These are phyloP conservation scores for Ecliptopera silaceata DNA, from an alignment of 2,888 invertebrate genomes.

Conservation along the genomic window DNA sequence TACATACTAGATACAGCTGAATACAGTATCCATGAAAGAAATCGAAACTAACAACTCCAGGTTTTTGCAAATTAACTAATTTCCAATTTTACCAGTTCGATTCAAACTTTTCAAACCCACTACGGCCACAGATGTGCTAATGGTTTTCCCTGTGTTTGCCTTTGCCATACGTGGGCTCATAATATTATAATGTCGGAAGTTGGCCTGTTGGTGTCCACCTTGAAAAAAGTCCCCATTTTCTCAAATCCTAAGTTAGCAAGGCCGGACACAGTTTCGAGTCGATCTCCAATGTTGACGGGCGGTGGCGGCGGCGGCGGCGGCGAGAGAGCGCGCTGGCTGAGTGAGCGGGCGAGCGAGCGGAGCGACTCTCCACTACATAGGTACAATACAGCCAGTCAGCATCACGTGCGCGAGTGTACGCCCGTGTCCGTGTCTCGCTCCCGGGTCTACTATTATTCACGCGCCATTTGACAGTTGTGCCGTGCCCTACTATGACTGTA, in stretches of 20 bases:
- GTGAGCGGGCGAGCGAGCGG: conserved; percentile 8
- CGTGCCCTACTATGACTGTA: conserved; percentile 70
- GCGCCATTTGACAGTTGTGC: conserved; percentile 76
- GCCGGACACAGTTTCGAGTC: conserved; percentile 50
- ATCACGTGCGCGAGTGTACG: conserved; percentile 73
- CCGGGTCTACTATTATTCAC: conserved; percentile 62
- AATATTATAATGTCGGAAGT: too few relatives aligned
- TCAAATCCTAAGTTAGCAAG: conserved; percentile 60
- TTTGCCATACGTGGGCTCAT: too few relatives aligned
- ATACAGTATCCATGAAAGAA: too few relatives aligned
- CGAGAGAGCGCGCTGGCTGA: background rate
- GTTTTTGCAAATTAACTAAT: too few relatives aligned
- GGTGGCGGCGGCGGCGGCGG: conserved; percentile 7
- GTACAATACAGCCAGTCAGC: conserved; percentile 66
- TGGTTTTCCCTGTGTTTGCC: too few relatives aligned
- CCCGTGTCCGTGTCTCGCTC: conserved; percentile 60
- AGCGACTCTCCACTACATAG: conserved; percentile 65
- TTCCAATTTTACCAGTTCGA: too few relatives aligned
- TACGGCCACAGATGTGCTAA: too few relatives aligned
- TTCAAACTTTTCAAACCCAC: too few relatives aligned
- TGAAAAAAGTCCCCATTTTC: conserved; percentile 43
- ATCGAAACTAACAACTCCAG: too few relatives aligned
- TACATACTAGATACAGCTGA: too few relatives aligned
- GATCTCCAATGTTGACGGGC: conserved; percentile 56
- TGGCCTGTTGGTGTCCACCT: conserved; percentile 13